These are phyloP conservation scores for Hemicordylus capensis DNA, from an alignment of 2,113 vertebrate genomes.

Conservation along the genomic window DNA sequence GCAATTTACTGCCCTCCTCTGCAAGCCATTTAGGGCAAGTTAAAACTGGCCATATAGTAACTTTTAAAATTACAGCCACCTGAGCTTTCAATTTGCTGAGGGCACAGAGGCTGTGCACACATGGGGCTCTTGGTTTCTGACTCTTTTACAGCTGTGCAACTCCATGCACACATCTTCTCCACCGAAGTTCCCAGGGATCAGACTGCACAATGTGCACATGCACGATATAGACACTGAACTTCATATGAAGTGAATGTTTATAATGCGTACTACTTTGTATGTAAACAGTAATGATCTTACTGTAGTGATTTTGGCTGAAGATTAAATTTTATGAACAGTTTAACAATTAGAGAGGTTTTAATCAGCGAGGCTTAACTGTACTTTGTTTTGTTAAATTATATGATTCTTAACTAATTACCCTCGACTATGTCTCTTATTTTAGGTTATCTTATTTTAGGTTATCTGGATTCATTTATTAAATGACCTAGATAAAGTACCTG, in stretches of 20 bases:
- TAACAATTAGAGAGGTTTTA: slow-evolving; percentile 32
- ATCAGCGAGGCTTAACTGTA: background rate
- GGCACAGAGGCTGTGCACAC: background rate
- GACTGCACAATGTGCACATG: background rate
- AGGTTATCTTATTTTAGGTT: slow-evolving; percentile 30
- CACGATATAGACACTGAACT: slow-evolving; percentile 18
- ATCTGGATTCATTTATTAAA: slow-evolving; percentile 40
- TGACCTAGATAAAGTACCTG: slow-evolving; percentile 19
- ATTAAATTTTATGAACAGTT: slow-evolving; percentile 48
- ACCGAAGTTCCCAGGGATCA: background rate
- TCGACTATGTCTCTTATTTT: background rate
- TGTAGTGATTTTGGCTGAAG: slow-evolving; percentile 57
- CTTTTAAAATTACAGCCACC: background rate
- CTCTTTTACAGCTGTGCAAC: too few relatives aligned
- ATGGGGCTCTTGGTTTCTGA: background rate
- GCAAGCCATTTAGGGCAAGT: background rate
- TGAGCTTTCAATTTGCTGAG: background rate
- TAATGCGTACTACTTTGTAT: slow-evolving; percentile 29
- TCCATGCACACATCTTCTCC: background rate
- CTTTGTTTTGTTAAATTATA: background rate
- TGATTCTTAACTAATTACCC: background rate
- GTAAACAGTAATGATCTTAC: slow-evolving; percentile 22
- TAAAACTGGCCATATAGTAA: background rate
- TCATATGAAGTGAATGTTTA: slow-evolving; percentile 59
- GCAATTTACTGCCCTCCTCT: background rate